Evolutionary conservation across 2,888 invertebrate genomes (phyloP).

Genomic region (Pedicia rivosa): DNA sequence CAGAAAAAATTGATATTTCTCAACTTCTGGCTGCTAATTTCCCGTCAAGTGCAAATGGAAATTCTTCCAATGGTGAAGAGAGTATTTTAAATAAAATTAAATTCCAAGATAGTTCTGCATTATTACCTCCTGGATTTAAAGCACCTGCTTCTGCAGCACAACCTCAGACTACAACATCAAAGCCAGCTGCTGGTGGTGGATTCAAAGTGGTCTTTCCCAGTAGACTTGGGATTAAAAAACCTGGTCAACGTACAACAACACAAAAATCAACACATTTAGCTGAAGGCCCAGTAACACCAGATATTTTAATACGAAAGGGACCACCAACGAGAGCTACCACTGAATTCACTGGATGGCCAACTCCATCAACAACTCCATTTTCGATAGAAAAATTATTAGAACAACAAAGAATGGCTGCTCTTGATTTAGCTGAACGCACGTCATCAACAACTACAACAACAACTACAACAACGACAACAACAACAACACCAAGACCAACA

Average conservation of each 20-base stretch:
- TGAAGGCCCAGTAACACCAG: constrained; percentile 34
- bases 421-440: constrained; percentile 33
- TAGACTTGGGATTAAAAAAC: constrained; percentile 8
- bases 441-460: constrained; percentile 39
- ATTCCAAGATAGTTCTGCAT: constrained; percentile 30
- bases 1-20: constrained; percentile 14
- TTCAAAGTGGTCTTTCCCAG: constrained; percentile 67
- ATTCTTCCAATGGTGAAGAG: constrained; percentile 4
- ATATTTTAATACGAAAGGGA: constrained; percentile 64
- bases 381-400: constrained; percentile 68
- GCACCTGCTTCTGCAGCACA: constrained; percentile 16
- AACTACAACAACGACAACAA: constrained; percentile 49
- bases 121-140: constrained; percentile 42
- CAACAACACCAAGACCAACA: constrained; percentile 50
- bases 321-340: constrained; percentile 75
- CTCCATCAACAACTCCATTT: constrained; percentile 72
- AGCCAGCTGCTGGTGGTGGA: constrained; percentile 29
- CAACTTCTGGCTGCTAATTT: too few species aligned
- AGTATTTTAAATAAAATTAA: constrained; percentile 19
- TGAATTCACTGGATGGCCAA: constrained; percentile 84
- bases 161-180: constrained; percentile 30
- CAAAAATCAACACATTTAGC: constrained; percentile 30
- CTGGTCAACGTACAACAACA: constrained; percentile 1
- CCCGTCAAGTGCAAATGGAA: too few species aligned
- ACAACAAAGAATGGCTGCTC: constrained; percentile 41